A percentile compares a stretch with the other conserved stretches of the same genome.
phyloP scores from a whole-genome alignment of 2,797 vertebrate species.

The Pseudocheirus occidentalis region DNA sequence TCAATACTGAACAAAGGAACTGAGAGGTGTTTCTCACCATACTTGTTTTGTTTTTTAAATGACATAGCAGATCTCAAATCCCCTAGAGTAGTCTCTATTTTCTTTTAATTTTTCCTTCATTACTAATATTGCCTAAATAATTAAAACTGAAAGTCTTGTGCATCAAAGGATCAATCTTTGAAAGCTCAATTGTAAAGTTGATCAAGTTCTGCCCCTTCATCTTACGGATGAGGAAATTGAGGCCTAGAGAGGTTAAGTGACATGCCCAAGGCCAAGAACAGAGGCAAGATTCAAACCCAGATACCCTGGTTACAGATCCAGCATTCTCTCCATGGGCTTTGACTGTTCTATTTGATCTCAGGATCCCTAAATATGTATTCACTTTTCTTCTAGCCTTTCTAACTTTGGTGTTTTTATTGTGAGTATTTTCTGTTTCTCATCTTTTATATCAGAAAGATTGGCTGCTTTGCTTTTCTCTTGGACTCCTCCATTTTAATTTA shows the following conservation, averaged over 20 bases:
- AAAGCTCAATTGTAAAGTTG: background rate
- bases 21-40: background rate
- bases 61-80: background rate
- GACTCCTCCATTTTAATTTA: background rate
- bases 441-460: background rate
- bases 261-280: background rate
- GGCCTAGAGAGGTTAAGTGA: background rate
- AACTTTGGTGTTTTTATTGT: background rate
- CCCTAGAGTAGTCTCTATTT: background rate
- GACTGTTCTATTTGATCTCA: background rate
- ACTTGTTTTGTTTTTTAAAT: background rate
- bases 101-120: background rate
- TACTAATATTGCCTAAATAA: background rate
- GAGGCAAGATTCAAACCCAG: background rate
- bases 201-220: background rate
- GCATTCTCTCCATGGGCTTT: background rate
- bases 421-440: background rate
- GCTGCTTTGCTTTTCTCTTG: background rate
- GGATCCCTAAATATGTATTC: background rate
- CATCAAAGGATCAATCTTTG: background rate
- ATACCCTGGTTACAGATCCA: background rate
- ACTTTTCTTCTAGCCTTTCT: background rate
- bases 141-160: background rate
- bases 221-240: background rate
- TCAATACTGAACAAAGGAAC: background rate